Evolutionary conservation across 2,888 invertebrate genomes (phyloP).

Genomic region (Phortica magna): DNA sequence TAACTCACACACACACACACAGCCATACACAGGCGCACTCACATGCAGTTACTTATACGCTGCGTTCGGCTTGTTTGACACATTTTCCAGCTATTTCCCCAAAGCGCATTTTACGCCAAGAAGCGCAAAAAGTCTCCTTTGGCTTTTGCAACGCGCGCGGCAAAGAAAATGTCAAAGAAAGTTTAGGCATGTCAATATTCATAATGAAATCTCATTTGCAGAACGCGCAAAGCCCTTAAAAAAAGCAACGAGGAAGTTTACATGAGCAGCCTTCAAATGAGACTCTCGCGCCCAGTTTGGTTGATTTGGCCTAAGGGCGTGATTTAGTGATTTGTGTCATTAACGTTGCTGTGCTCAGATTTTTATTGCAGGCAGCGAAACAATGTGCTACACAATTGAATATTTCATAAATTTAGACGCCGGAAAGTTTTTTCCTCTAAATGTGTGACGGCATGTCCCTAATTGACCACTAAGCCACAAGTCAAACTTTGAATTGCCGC

Average conservation of each 20-base stretch:
- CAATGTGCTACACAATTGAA: not conserved
- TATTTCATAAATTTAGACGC: not conserved
- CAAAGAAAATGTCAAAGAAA: slow-evolving; percentile 3
- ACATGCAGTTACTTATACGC: not conserved
- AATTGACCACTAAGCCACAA: not conserved
- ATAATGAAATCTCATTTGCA: slow-evolving; percentile 25
- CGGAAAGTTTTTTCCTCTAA: not conserved
- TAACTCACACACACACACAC: not conserved
- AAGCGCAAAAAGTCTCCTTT: not conserved
- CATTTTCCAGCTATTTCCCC: slow-evolving; percentile 6
- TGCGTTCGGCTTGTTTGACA: not conserved
- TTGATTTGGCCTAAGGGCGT: slow-evolving; percentile 26
- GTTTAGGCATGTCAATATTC: slow-evolving; percentile 7
- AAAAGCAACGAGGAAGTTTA: not conserved
- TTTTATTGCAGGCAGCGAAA: not conserved
- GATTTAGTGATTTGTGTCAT: slow-evolving; percentile 4
- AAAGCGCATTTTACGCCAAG: slow-evolving; percentile 8
- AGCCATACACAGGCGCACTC: not conserved
- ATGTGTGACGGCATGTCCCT: not conserved
- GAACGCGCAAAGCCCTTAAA: not conserved
- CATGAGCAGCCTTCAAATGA: not conserved
- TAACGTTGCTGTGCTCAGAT: not conserved
- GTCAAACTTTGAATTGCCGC: slow-evolving; percentile 1
- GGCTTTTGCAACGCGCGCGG: not conserved
- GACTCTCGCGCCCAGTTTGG: slow-evolving; percentile 13